Evolutionary conservation across 1,140 invertebrate genomes (phyloP).

Genomic region (Brachionus rubens): DNA sequence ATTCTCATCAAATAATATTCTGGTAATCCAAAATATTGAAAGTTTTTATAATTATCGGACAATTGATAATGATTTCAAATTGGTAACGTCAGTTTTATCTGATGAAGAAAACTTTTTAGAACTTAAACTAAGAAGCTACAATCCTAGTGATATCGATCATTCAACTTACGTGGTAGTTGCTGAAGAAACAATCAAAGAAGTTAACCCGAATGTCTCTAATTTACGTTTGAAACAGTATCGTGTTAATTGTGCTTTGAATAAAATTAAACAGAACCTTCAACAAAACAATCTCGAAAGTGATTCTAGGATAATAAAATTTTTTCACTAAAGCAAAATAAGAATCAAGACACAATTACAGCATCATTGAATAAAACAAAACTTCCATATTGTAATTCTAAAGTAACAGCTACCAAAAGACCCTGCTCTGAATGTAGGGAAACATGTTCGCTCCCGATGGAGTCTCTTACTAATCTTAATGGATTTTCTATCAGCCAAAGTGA

Average conservation of each 20-base stretch:
- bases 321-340: not conserved
- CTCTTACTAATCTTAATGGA: not conserved
- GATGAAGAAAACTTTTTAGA: constrained; percentile 15
- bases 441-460: constrained; percentile 11
- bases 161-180: not conserved
- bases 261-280: constrained; percentile 3
- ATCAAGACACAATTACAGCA: not conserved
- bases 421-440: not conserved
- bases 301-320: not conserved
- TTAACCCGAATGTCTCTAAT: not conserved
- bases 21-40: constrained; percentile 24
- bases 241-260: constrained; percentile 31
- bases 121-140: not conserved
- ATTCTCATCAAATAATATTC: not conserved
- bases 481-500: not conserved
- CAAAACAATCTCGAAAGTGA: not conserved
- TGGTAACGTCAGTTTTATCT: constrained; percentile 20
- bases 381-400: not conserved
- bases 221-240: not conserved
- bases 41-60: constrained; percentile 25
- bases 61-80: constrained; percentile 23
- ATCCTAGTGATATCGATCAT: not conserved
- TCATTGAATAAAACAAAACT: not conserved
- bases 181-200: not conserved
- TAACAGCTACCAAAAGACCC: not conserved